A percentile compares a stretch with the other conserved stretches of the same genome.
Evolutionary conservation across 2,113 vertebrate genomes (phyloP).

Genomic region (Pseudonaja textilis): DNA sequence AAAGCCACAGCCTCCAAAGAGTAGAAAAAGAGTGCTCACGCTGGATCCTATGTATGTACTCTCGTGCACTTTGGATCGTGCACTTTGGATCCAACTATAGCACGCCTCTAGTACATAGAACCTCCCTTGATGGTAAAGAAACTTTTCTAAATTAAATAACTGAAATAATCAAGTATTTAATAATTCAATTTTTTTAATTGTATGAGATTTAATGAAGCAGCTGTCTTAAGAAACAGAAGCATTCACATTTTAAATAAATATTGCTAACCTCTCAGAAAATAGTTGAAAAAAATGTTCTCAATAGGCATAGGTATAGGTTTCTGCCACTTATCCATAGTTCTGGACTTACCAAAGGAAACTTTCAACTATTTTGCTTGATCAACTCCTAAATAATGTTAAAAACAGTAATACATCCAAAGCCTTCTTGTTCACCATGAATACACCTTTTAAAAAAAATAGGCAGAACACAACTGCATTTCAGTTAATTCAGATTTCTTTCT

Average conservation of each 20-base stretch:
- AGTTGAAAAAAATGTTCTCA: neutral
- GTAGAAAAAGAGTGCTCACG: neutral
- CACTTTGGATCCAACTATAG: neutral
- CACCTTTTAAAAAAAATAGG: neutral
- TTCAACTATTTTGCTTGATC: neutral
- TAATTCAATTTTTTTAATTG: neutral
- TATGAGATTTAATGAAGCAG: neutral
- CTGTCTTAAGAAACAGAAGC: neutral
- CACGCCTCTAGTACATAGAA: neutral
- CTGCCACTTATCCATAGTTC: neutral
- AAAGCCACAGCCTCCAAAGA: neutral
- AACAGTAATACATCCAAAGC: neutral
- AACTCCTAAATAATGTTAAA: neutral
- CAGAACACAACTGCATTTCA: neutral
- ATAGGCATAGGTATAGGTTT: neutral
- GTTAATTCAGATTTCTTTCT: neutral
- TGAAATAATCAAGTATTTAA: neutral
- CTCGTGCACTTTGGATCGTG: neutral
- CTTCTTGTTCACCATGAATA: neutral
- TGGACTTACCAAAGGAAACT: neutral
- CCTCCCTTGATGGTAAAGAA: neutral
- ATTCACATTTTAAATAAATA: neutral
- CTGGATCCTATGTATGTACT: neutral
- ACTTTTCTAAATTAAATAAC: neutral
- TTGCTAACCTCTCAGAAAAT: neutral